phyloP scores from a whole-genome alignment of 2,113 vertebrate species.

The Seriola aureovittata region DNA sequence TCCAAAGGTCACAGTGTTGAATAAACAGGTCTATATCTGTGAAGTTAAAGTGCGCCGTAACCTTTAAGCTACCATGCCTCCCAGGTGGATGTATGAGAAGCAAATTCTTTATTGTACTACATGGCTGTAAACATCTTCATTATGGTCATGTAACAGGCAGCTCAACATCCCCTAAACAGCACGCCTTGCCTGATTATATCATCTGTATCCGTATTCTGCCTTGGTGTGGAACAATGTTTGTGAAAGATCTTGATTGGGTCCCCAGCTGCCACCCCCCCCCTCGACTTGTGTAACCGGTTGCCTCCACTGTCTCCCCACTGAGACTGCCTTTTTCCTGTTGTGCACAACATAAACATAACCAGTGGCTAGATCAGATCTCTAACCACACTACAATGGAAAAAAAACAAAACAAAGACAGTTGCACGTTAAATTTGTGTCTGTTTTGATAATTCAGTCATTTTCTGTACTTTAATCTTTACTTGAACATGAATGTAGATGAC shows the following conservation, averaged over 20 bases:
- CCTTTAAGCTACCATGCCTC: neutral
- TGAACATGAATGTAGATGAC: neutral
- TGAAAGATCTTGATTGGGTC: conserved; percentile 45
- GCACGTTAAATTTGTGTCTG: neutral
- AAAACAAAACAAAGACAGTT: neutral
- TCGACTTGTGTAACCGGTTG: conserved; percentile 43
- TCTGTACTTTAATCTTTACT: neutral
- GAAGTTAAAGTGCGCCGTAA: neutral
- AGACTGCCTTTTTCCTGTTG: conserved; percentile 60
- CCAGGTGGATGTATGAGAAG: neutral
- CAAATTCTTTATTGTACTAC: neutral
- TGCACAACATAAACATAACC: conserved; percentile 38
- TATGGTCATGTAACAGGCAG: conserved; percentile 1
- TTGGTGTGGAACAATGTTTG: conserved; percentile 33
- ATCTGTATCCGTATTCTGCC: conserved; percentile 6
- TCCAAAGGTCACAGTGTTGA: conserved; percentile 38
- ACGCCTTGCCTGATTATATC: neutral
- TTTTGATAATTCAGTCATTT: neutral
- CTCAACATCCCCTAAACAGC: neutral
- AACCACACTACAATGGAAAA: conserved; percentile 18
- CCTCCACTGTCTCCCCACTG: conserved; percentile 45
- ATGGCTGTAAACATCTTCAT: conserved; percentile 1
- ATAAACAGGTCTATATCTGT: conserved; percentile 4
- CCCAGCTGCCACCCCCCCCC: conserved; percentile 21
- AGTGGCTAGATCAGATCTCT: conserved; percentile 23